Evolutionary conservation across 2,113 vertebrate genomes (phyloP).

Genomic region (Pelobates fuscus): DNA sequence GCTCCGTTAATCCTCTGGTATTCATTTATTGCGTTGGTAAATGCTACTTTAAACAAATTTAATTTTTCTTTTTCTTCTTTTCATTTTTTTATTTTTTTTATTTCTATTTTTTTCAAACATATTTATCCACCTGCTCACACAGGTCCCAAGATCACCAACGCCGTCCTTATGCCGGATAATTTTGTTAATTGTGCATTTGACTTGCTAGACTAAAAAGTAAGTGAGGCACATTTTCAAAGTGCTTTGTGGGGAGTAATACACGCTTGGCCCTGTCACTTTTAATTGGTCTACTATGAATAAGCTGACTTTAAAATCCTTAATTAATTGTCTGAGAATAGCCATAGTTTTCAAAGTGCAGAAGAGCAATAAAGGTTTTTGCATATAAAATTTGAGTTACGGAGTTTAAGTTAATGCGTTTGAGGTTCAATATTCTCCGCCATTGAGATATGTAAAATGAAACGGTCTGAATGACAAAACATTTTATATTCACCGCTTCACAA

Average conservation of each 20-base stretch:
- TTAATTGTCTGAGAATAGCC: slow-evolving; percentile 51
- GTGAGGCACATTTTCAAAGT: slow-evolving; percentile 46
- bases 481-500: neutral
- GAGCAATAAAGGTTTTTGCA: slow-evolving; percentile 39
- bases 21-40: slow-evolving; percentile 35
- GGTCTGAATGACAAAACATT: slow-evolving; percentile 45
- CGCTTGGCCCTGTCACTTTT: slow-evolving; percentile 50
- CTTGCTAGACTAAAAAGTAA: slow-evolving; percentile 48
- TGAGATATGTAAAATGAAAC: slow-evolving; percentile 10
- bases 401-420: slow-evolving; percentile 45
- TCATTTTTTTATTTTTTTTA: neutral
- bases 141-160: slow-evolving; percentile 24
- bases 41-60: slow-evolving; percentile 14
- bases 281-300: slow-evolving; percentile 51
- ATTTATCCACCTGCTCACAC: slow-evolving; percentile 28
- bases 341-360: slow-evolving; percentile 50
- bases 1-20: slow-evolving; percentile 13
- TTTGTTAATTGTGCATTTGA: slow-evolving; percentile 49
- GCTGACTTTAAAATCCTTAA: slow-evolving; percentile 51
- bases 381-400: slow-evolving; percentile 54
- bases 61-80: neutral
- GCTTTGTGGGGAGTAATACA: slow-evolving; percentile 46
- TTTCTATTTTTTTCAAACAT: slow-evolving; percentile 2
- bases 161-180: slow-evolving; percentile 49
- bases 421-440: slow-evolving; percentile 45